Evolutionary conservation across 1,140 invertebrate species (phyloP).

Genomic region (Elysia chlorotica): DNA sequence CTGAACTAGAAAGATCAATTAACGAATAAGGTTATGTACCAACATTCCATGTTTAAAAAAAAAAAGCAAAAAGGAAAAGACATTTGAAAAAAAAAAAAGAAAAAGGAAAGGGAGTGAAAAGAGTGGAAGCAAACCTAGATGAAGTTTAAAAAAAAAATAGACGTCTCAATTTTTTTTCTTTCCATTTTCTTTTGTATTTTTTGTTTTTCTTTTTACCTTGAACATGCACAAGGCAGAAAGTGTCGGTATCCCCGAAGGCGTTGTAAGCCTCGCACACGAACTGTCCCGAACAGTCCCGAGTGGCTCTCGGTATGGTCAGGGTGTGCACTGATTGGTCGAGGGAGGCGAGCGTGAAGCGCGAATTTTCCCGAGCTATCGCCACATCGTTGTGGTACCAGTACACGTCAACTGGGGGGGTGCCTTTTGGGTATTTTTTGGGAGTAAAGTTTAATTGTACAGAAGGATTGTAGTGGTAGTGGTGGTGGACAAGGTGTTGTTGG

Average conservation of each 20-base stretch:
- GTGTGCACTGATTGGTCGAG: conserved; percentile 88
- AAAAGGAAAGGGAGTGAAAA: conserved; percentile 12
- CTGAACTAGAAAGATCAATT: no score
- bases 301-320: conserved; percentile 88
- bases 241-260: conserved; percentile 83
- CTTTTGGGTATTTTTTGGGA: conserved; percentile 51
- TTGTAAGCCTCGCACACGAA: conserved; percentile 97
- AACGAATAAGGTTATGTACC: no score
- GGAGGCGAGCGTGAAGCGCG: conserved; percentile 37
- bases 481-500: no score
- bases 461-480: no score
- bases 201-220: no score
- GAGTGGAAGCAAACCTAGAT: neutral
- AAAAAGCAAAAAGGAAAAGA: conserved; percentile 15
- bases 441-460: no score
- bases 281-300: conserved; percentile 89
- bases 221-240: conserved; percentile 49
- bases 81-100: conserved; percentile 8
- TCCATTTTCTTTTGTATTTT: no score
- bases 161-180: no score
- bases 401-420: conserved; percentile 66
- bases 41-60: no score
- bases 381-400: conserved; percentile 55
- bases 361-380: conserved; percentile 42
- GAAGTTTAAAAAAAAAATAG: conserved; percentile 10